A percentile compares a stretch with the other conserved stretches of the same genome.
phyloP scores from a whole-genome alignment of 2,888 invertebrate species.

The Callinectes sapidus region DNA sequence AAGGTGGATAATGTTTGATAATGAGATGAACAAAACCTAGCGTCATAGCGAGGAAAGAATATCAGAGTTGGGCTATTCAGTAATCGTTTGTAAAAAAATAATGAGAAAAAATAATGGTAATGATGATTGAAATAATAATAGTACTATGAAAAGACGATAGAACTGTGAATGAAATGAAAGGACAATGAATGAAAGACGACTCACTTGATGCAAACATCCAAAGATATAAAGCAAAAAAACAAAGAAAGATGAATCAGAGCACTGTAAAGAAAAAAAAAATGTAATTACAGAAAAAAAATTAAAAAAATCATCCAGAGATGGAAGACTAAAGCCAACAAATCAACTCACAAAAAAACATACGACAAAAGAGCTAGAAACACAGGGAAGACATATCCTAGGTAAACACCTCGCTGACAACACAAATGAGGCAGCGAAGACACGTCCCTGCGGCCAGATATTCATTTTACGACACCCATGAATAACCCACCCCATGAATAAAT shows the following conservation, averaged over 20 bases:
- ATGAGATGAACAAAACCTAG: not conserved
- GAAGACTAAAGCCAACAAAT: not conserved
- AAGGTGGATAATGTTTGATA: not conserved
- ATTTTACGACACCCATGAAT: conserved; percentile 4
- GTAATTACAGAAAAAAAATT: not conserved
- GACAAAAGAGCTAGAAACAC: not conserved
- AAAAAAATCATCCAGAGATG: not conserved
- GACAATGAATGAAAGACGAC: not conserved
- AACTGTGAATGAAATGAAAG: not conserved
- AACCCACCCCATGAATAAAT: not conserved
- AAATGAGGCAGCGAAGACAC: not conserved
- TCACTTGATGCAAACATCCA: not conserved
- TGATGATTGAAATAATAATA: not conserved
- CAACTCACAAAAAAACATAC: not conserved
- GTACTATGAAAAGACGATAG: not conserved
- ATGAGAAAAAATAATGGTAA: not conserved
- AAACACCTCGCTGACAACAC: not conserved
- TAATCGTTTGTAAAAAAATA: not conserved
- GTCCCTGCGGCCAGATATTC: not conserved
- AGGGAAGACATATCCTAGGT: not conserved
- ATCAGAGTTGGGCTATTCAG: not conserved
- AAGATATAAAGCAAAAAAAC: not conserved
- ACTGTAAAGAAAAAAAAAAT: not conserved
- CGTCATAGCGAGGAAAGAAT: not conserved
- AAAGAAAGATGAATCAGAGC: not conserved